These are phyloP conservation scores for Pseudomugil gertrudae DNA, from an alignment of 2,797 vertebrate species.

Conservation along the genomic window DNA sequence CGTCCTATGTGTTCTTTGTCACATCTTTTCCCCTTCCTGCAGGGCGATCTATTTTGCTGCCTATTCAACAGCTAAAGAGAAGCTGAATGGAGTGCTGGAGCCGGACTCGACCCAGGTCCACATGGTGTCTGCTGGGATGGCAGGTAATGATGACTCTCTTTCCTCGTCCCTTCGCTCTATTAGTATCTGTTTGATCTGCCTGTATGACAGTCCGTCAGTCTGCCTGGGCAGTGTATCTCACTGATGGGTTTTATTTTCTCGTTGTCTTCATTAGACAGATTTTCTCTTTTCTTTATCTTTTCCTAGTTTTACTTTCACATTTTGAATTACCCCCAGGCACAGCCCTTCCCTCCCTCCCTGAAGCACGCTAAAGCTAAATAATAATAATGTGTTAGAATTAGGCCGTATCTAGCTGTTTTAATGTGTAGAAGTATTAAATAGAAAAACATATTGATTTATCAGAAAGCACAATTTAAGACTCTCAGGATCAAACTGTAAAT, in stretches of 20 bases:
- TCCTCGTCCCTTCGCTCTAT: conserved; percentile 35
- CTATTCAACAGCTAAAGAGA: conserved; percentile 97
- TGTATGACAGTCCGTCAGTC: conserved; percentile 52
- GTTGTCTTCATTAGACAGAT: conserved; percentile 48
- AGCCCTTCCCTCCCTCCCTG: conserved; percentile 15
- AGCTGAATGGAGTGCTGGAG: conserved; percentile 90
- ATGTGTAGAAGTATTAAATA: conserved; percentile 45
- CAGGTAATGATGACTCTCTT: conserved; percentile 88
- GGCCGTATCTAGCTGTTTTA: conserved; percentile 50
- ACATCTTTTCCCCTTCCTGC: conserved; percentile 35
- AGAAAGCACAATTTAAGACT: conserved; percentile 87
- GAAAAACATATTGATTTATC: conserved; percentile 42
- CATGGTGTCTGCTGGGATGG: conserved; percentile 96
- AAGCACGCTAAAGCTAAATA: conserved; percentile 68
- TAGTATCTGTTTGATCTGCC: conserved; percentile 36
- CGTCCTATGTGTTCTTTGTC: conserved; percentile 2
- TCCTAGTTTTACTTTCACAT: conserved; percentile 21
- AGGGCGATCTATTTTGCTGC: conserved; percentile 99
- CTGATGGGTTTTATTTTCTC: conserved; percentile 51
- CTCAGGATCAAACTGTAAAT: conserved; percentile 71
- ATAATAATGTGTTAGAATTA: conserved; percentile 45
- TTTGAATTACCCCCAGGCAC: conserved; percentile 34
- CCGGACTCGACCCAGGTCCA: conserved; percentile 96
- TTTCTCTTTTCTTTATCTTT: conserved; percentile 21
- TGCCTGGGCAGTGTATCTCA: conserved; percentile 55